A percentile compares a stretch with the other conserved stretches of the same genome.
phyloP scores from a whole-genome alignment of 2,888 invertebrate species.

The Sericinus montela region DNA sequence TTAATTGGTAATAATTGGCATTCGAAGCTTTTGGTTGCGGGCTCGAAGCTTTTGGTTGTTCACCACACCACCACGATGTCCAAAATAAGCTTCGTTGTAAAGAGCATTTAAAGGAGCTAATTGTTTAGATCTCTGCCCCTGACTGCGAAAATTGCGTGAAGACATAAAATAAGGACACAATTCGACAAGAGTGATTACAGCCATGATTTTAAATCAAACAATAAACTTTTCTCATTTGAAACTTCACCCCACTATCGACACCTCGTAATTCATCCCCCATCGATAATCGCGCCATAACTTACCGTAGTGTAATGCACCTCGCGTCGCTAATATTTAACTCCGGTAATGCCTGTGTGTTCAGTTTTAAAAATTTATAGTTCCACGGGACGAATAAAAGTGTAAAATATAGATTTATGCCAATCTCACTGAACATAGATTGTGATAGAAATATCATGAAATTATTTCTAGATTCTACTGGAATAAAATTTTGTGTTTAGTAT shows the following conservation, averaged over 20 bases:
- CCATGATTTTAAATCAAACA: conserved; percentile 21
- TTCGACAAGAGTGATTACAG: neutral
- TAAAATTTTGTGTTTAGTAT: too few relatives aligned
- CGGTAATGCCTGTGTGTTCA: conserved; percentile 51
- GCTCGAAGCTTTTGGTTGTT: too few relatives aligned
- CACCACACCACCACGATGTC: too few relatives aligned
- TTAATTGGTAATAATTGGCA: too few relatives aligned
- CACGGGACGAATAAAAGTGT: conserved; percentile 24
- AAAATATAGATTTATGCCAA: conserved; percentile 15
- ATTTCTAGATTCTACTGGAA: conserved; percentile 7
- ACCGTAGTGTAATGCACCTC: conserved; percentile 38
- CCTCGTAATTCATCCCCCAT: conserved; percentile 42
- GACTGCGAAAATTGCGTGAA: too few relatives aligned
- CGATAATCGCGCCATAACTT: conserved; percentile 62
- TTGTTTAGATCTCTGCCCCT: too few relatives aligned
- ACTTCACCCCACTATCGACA: conserved; percentile 30
- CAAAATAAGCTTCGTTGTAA: too few relatives aligned
- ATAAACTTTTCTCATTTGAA: conserved; percentile 33
- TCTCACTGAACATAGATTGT: conserved; percentile 3
- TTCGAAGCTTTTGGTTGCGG: too few relatives aligned
- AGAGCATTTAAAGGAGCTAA: too few relatives aligned
- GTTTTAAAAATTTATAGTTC: conserved; percentile 49
- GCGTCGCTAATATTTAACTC: conserved; percentile 52
- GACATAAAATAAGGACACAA: too few relatives aligned
- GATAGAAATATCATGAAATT: conserved; percentile 3